Evolutionary conservation across 2,113 vertebrate species (phyloP).

Genomic region (Hepsetus odoe): DNA sequence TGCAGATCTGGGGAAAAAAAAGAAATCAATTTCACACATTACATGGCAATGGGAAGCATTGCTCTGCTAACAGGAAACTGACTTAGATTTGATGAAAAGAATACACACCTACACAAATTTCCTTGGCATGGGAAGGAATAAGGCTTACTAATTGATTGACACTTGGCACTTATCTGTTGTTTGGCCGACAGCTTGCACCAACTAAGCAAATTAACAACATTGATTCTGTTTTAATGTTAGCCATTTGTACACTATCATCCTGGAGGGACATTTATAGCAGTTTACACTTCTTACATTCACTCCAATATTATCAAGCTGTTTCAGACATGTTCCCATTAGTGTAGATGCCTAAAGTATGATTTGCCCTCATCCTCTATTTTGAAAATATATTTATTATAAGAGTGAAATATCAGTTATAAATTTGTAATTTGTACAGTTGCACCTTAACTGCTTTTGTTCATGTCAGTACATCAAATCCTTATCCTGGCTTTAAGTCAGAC

Average conservation of each 20-base stretch:
- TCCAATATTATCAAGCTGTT: not conserved
- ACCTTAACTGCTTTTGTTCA: not conserved
- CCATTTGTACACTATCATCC: slow-evolving; percentile 15
- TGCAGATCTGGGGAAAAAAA: not conserved
- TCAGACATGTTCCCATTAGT: slow-evolving; percentile 12
- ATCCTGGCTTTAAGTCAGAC: not conserved
- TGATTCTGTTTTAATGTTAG: slow-evolving; percentile 19
- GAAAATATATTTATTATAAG: slow-evolving; percentile 11
- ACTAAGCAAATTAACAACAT: not conserved
- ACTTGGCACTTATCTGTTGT: slow-evolving; percentile 19
- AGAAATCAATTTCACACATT: slow-evolving; percentile 19
- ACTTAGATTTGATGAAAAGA: slow-evolving; percentile 10
- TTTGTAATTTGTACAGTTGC: not conserved
- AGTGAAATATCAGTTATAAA: not conserved
- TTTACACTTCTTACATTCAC: not conserved
- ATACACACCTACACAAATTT: slow-evolving; percentile 26
- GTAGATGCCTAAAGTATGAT: slow-evolving; percentile 10
- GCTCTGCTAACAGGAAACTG: slow-evolving; percentile 1
- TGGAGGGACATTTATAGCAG: slow-evolving; percentile 19
- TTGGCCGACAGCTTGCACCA: not conserved
- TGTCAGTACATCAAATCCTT: not conserved
- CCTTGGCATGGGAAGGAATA: slow-evolving; percentile 2
- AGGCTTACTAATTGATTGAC: slow-evolving; percentile 17
- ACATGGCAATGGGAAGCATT: not conserved
- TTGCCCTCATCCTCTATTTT: slow-evolving; percentile 9